phyloP scores from a whole-genome alignment of 1,140 invertebrate species.

The Temnothorax longispinosus region DNA sequence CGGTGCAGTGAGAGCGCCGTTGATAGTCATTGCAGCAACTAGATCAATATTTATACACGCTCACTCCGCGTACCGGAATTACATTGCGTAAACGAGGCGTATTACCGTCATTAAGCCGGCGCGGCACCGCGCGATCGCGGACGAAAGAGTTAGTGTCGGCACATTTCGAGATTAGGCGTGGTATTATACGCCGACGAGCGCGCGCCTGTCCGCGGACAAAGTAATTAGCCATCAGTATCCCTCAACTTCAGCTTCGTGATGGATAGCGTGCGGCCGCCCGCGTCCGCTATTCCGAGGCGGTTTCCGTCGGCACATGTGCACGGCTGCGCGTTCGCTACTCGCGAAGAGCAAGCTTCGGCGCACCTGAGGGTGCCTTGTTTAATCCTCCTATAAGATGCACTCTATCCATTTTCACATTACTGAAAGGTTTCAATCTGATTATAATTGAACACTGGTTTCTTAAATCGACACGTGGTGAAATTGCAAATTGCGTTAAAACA shows the following conservation, averaged over 20 bases:
- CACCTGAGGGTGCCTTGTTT: conserved; percentile 30
- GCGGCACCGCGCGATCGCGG: not conserved
- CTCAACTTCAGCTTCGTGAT: conserved; percentile 36
- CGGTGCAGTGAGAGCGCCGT: not conserved
- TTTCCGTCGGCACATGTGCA: conserved; percentile 21
- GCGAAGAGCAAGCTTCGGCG: not conserved
- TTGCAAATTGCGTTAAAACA: not conserved
- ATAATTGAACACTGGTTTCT: conserved; percentile 11
- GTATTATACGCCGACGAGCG: conserved; percentile 8
- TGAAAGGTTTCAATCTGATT: not conserved
- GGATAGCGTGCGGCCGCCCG: conserved; percentile 33
- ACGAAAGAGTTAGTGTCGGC: conserved; percentile 38
- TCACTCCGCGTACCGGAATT: conserved; percentile 34
- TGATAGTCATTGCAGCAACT: conserved; percentile 46
- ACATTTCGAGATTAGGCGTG: conserved; percentile 44
- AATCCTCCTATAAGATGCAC: not conserved
- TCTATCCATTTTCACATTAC: conserved; percentile 13
- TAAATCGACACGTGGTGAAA: not conserved
- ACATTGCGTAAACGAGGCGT: conserved; percentile 40
- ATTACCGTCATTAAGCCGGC: conserved; percentile 32
- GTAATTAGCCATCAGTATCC: conserved; percentile 49
- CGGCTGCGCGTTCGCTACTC: not conserved
- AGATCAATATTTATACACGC: conserved; percentile 49
- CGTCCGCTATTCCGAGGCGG: conserved; percentile 24
- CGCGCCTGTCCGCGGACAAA: conserved; percentile 24